Evolutionary conservation across 2,113 vertebrate genomes (phyloP).

Genomic region (Atractosteus spatula): DNA sequence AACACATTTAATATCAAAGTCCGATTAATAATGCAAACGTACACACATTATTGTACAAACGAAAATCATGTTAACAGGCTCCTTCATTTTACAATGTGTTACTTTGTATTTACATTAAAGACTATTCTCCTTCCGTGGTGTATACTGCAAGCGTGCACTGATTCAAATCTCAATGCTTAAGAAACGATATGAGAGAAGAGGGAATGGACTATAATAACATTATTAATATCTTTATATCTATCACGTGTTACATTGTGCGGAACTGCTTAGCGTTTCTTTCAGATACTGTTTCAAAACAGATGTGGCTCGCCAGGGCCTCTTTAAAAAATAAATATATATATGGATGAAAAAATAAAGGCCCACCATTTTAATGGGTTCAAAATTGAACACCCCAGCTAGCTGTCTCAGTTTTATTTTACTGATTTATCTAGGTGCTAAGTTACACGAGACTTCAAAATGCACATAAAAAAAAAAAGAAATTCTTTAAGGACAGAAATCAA

Average conservation of each 20-base stretch:
- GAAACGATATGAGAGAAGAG: slow-evolving; percentile 14
- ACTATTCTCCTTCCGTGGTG: slow-evolving; percentile 30
- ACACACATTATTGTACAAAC: too few relatives aligned
- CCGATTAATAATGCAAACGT: too few relatives aligned
- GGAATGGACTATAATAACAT: slow-evolving; percentile 33
- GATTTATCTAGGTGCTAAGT: too few relatives aligned
- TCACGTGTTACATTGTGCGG: too few relatives aligned
- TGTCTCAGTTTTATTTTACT: neutral
- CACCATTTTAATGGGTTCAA: neutral
- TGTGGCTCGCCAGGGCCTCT: slow-evolving; percentile 16
- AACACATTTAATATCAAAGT: too few relatives aligned
- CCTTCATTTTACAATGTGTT: slow-evolving; percentile 27
- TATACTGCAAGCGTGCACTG: slow-evolving; percentile 28
- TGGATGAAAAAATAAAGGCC: neutral
- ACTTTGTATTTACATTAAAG: slow-evolving; percentile 60
- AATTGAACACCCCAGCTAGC: neutral
- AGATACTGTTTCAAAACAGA: slow-evolving; percentile 27
- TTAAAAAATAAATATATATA: too few relatives aligned
- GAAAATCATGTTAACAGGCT: neutral
- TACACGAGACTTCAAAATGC: too few relatives aligned
- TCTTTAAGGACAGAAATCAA: too few relatives aligned
- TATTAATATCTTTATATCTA: slow-evolving; percentile 28
- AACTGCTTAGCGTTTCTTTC: slow-evolving; percentile 11
- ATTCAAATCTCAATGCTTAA: slow-evolving; percentile 27
- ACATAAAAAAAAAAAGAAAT: too few relatives aligned